These are phyloP conservation scores for Trachymyrmex septentrionalis DNA, from an alignment of 1,140 invertebrate species.

Conservation along the genomic window DNA sequence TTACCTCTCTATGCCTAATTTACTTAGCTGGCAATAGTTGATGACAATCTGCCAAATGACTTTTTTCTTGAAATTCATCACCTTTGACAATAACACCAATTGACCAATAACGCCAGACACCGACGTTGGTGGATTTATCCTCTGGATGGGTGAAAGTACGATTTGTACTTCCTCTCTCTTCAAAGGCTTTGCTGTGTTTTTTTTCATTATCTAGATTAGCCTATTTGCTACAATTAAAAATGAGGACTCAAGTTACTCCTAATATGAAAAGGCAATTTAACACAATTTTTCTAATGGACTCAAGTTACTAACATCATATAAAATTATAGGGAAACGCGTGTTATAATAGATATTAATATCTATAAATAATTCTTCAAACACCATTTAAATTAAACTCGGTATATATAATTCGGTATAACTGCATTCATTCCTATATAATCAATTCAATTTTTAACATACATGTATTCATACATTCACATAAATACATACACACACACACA, in stretches of 20 bases:
- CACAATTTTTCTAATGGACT: slow-evolving; percentile 75
- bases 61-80: slow-evolving; percentile 73
- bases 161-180: slow-evolving; percentile 73
- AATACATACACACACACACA: too few species aligned
- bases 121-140: slow-evolving; percentile 65
- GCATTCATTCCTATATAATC: slow-evolving; percentile 19
- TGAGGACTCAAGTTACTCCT: slow-evolving; percentile 78
- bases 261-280: slow-evolving; percentile 72
- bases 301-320: slow-evolving; percentile 65
- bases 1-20: slow-evolving; percentile 78
- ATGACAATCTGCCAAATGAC: slow-evolving; percentile 76
- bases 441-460: not conserved
- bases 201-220: slow-evolving; percentile 80
- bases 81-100: slow-evolving; percentile 71
- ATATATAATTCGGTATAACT: not conserved
- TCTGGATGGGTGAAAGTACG: slow-evolving; percentile 66
- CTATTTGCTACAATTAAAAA: slow-evolving; percentile 79
- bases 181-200: slow-evolving; percentile 78
- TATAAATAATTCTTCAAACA: slow-evolving; percentile 18
- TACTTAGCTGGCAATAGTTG: slow-evolving; percentile 76
- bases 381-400: slow-evolving; percentile 26
- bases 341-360: slow-evolving; percentile 47
- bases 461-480: not conserved
- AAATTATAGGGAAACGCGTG: slow-evolving; percentile 18
- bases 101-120: slow-evolving; percentile 44